Evolutionary conservation across 64 coral and sea anemone species (phyloP), one percentile per base, ranked within the genome.

Genomic region (Montipora capricornis): DNA sequence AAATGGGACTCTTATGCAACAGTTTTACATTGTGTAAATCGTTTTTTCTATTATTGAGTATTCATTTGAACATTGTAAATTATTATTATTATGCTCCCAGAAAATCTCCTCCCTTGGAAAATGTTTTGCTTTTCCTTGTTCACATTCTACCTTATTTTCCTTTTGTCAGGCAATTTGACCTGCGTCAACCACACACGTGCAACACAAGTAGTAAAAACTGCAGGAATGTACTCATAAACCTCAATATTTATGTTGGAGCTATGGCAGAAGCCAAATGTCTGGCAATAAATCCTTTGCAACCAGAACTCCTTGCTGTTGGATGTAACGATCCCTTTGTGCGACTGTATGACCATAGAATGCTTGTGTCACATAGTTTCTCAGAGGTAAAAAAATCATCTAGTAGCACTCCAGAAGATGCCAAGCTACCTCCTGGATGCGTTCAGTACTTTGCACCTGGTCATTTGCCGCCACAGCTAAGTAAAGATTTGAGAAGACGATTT

Each of bases 261-360:
- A 92, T 92, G 90, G 94, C 94, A 58, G 97, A 98, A 62, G 91
- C 91, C 5, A 98, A 98, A 62, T 98, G 97, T 44, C 87, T 98
- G 75, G 97, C 94, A 53, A 90, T 98, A 61, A 98, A 98, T 88
- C 91, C 97, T 44, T 62, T 95, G 26, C 94, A 87, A 50, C 94
- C 97, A 20, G 92, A 98, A 62, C 74, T 98, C 8, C 82, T 98
- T 58, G 97, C 97, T 12, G 83, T 98, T 68, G 97, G 97, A 26
- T 98, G 97, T 44, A 98, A 95, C 80, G 97, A 98, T 76, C 97
- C 97, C 13, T 98, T 94, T 92, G 91, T 98, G 4, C 88, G 97
- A 69, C 69, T 98, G 3, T 98, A 98, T 80, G 97, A 98, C 75
- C 91, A 95, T 51, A 89, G 97, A 84, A 98, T 98, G 97, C 37